These are phyloP conservation scores for Neelides sp. DNA, from an alignment of 1,140 invertebrate species.

Conservation along the genomic window DNA sequence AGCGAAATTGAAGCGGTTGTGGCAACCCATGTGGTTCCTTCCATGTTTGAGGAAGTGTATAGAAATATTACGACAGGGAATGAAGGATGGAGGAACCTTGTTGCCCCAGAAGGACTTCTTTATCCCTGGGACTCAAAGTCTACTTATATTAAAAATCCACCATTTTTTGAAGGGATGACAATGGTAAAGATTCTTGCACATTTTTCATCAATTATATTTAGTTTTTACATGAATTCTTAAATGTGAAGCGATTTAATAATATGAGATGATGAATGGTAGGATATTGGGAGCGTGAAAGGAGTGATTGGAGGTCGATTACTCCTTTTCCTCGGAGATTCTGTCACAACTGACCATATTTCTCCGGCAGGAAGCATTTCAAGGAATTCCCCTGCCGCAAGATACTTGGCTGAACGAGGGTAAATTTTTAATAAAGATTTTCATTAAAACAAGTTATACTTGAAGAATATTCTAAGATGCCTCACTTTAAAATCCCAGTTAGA, in stretches of 20 bases:
- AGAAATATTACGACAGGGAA: slow-evolving; percentile 74
- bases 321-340: slow-evolving; percentile 80
- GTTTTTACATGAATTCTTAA: not conserved
- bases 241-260: not conserved
- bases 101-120: slow-evolving; percentile 63
- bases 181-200: slow-evolving; percentile 39
- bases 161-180: slow-evolving; percentile 86
- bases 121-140: slow-evolving; percentile 86
- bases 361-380: slow-evolving; percentile 93
- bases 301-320: slow-evolving; percentile 58
- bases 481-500: too few species aligned
- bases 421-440: too few species aligned
- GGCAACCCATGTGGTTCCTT: slow-evolving; percentile 76
- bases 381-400: slow-evolving; percentile 85
- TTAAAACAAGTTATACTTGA: too few species aligned
- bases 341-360: slow-evolving; percentile 97
- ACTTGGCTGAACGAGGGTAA: slow-evolving; percentile 60
- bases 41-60: slow-evolving; percentile 98
- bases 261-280: too few species aligned
- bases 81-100: slow-evolving; percentile 66
- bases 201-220: not conserved
- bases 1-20: slow-evolving; percentile 81
- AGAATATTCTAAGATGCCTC: too few species aligned
- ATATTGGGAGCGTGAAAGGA: too few species aligned
- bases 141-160: slow-evolving; percentile 92